These are phyloP conservation scores for Gymnoscelis rufifasciata DNA, from an alignment of 2,888 invertebrate species.

Conservation along the genomic window DNA sequence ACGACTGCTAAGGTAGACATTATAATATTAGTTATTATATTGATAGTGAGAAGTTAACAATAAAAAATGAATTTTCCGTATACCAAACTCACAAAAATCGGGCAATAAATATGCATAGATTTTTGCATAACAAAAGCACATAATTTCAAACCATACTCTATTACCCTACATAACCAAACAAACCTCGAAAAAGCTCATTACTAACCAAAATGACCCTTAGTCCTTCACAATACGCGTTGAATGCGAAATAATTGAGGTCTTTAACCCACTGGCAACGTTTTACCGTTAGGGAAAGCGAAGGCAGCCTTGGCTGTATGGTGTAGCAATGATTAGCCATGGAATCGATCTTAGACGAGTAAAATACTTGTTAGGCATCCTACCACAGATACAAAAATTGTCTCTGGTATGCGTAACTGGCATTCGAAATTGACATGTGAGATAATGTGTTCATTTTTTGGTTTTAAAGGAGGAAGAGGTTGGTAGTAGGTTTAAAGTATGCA, in stretches of 20 bases:
- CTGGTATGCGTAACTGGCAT: too few relatives aligned
- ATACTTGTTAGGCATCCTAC: conserved; percentile 10
- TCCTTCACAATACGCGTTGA: conserved; percentile 16
- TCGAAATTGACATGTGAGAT: too few relatives aligned
- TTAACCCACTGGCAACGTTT: conserved; percentile 43
- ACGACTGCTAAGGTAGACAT: too few relatives aligned
- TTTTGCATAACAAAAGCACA: not conserved
- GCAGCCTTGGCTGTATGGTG: conserved; percentile 29
- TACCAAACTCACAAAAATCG: not conserved
- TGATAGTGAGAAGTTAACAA: too few relatives aligned
- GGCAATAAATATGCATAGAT: not conserved
- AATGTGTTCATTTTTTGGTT: too few relatives aligned
- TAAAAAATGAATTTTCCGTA: not conserved
- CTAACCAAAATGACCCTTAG: conserved; percentile 31
- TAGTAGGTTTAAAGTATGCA: too few relatives aligned
- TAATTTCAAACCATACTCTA: not conserved
- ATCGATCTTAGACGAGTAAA: conserved; percentile 3
- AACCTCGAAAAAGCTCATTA: conserved; percentile 7
- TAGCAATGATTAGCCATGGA: conserved; percentile 12
- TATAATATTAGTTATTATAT: too few relatives aligned
- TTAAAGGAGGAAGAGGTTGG: too few relatives aligned
- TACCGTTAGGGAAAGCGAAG: conserved; percentile 47
- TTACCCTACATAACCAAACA: conserved; percentile 9
- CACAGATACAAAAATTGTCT: too few relatives aligned
- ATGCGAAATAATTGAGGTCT: conserved; percentile 36